Conservation (phyloP, 2,113 vertebrate species). For the Equus quagga region DNA sequence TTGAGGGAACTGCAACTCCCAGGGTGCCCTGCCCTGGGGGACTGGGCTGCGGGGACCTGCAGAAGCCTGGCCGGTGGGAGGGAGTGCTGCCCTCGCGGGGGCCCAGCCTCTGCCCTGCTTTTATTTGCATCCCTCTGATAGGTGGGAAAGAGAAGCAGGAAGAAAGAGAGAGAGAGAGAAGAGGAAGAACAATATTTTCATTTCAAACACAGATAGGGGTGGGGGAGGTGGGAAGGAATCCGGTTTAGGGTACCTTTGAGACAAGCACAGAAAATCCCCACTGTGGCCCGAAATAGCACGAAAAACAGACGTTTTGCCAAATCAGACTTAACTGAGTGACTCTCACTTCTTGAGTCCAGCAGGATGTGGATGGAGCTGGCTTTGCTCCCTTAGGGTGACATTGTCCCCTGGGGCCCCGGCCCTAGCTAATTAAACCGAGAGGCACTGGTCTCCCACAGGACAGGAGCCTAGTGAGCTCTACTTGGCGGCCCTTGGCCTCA, state of each 20-base stretch:
- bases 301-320: conserved; percentile 87
- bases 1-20: not conserved
- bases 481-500: not conserved
- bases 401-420: not conserved
- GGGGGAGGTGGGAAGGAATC: conserved; percentile 61
- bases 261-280: conserved; percentile 88
- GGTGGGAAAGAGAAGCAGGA: conserved; percentile 80
- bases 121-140: conserved; percentile 75
- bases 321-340: conserved; percentile 87
- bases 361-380: conserved; percentile 78
- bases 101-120: conserved; percentile 62
- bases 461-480: not conserved
- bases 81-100: not conserved
- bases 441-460: not conserved
- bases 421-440: not conserved
- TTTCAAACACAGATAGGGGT: conserved; percentile 82
- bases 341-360: conserved; percentile 81
- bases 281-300: conserved; percentile 86
- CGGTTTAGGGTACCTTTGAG: conserved; percentile 88
- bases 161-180: not conserved
- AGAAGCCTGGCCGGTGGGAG: not conserved
- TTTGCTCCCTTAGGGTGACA: conserved; percentile 72
- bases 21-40: not conserved
- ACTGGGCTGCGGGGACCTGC: not conserved
- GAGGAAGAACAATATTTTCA: conserved; percentile 82